Evolutionary conservation across 2,113 vertebrate genomes (phyloP).

Genomic region (Tympanuchus pallidicinctus): DNA sequence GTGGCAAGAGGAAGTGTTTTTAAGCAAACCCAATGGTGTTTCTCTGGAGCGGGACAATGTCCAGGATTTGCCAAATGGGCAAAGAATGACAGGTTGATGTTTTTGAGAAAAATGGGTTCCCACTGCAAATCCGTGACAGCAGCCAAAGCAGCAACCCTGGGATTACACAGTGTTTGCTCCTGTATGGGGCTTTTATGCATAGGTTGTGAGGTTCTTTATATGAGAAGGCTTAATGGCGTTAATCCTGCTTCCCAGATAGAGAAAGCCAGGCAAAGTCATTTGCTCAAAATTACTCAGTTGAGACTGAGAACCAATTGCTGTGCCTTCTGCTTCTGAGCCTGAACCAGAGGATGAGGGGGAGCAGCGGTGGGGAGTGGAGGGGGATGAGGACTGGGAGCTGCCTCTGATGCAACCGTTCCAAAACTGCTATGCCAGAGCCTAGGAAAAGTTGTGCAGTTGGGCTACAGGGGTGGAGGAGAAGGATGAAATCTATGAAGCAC

Average conservation of each 20-base stretch:
- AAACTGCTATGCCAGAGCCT: rapidly evolving
- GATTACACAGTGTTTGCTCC: background rate
- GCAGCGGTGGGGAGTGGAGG: background rate
- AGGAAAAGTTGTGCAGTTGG: rapidly evolving
- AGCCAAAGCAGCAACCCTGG: slow-evolving; percentile 12
- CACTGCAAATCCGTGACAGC: background rate
- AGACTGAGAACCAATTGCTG: background rate
- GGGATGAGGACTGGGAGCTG: background rate
- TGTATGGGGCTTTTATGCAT: background rate
- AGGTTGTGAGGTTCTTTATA: background rate
- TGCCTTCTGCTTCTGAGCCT: background rate
- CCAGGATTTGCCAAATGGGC: slow-evolving; percentile 3
- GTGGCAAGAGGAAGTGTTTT: background rate
- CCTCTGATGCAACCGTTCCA: background rate
- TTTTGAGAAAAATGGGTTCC: background rate
- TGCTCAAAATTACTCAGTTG: slow-evolving; percentile 6
- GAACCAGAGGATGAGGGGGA: background rate
- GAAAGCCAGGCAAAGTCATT: background rate
- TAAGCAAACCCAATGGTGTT: background rate
- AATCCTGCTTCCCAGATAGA: background rate
- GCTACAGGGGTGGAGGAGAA: rapidly evolving
- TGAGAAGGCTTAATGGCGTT: background rate
- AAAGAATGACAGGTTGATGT: slow-evolving; percentile 10
- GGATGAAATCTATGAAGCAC: background rate
- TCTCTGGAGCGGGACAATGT: slow-evolving; percentile 26